Evolutionary conservation across 2,888 invertebrate genomes (phyloP), one percentile per base, ranked within the genome.

Genomic region (Chrysolina oricalcia): DNA sequence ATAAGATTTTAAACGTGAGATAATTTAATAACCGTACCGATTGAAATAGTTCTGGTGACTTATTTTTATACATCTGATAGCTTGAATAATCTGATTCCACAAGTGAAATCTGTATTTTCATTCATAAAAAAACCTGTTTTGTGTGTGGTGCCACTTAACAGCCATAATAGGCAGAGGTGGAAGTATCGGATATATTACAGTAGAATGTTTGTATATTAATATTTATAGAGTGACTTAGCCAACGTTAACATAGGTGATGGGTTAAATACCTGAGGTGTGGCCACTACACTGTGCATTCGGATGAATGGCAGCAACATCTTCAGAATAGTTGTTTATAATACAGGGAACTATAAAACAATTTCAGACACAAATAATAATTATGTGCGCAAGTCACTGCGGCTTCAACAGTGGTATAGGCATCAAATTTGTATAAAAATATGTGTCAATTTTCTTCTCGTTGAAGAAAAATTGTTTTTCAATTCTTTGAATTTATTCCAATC

Each of bases 171-270:
- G 69, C 53, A n/a, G 64, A 68, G 53, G 41, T 68, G 19, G 67
- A 72, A 53, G 69, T 65, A 75, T 75, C 72, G 43, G 64, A 72
- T 75, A 72, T 69, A 72, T 75, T 59, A 59, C 23, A 59, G 73
- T 73, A 74, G 65, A 76, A 59, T 74, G 76, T 76, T 70, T 73
- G 64, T 86, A 85, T 86, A 87, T 87, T 87, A 87, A 87, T 87
- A 87, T 87, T 87, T 87, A 87, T 87, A 87, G 87, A 87, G 87
- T 87, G 86, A 87, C 87, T 87, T 86, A 86, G 86, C 85, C 19
- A 50, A 50, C 50, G 50, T 19, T 83, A 82, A 80, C 79, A 81
- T 81, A 87, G 87, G 87, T 87, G 87, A 87, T 87, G 87, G 87
- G 87, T 87, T 87, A 87, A 87, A 85, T 86, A 87, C 86, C 78